Percentiles rank a stretch among this genome's conserved stretches.
Conservation (phyloP, 2,797 vertebrate genomes). For the Odontamblyopus lacepedii region DNA sequence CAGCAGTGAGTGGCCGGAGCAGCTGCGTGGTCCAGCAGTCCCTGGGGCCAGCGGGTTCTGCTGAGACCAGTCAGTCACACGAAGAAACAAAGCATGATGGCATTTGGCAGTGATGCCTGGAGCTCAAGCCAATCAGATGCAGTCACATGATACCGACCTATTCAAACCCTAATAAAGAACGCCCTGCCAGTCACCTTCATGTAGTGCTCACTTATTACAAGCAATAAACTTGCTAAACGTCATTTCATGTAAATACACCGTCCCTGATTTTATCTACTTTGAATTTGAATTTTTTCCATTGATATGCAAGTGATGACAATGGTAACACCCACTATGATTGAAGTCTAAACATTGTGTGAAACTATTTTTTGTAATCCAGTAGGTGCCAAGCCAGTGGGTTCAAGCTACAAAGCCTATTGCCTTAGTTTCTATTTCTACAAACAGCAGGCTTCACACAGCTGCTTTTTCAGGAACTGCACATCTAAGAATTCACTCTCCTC, state of each 20-base stretch:
- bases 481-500: constrained; percentile 60
- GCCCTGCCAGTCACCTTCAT: constrained; percentile 54
- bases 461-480: constrained; percentile 52
- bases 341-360: not conserved
- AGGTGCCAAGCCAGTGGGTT: constrained; percentile 24
- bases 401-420: constrained; percentile 16
- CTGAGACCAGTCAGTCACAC: constrained; percentile 64
- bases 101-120: constrained; percentile 51
- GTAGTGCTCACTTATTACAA: constrained; percentile 13
- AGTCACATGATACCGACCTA: constrained; percentile 59
- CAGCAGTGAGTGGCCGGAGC: constrained; percentile 59
- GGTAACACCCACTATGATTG: not conserved
- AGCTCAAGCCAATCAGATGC: constrained; percentile 66
- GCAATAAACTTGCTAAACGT: not conserved
- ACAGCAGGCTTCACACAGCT: constrained; percentile 45
- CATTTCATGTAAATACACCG: not conserved
- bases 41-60: constrained; percentile 37
- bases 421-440: constrained; percentile 56
- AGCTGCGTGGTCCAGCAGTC: constrained; percentile 70
- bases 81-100: constrained; percentile 48
- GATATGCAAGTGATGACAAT: not conserved
- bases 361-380: constrained; percentile 17
- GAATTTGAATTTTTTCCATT: no score
- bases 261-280: not conserved
- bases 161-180: constrained; percentile 53